Base-by-base conservation (phyloP, 2,113 vertebrate species). In the Laterallus jamaicensis region DNA sequence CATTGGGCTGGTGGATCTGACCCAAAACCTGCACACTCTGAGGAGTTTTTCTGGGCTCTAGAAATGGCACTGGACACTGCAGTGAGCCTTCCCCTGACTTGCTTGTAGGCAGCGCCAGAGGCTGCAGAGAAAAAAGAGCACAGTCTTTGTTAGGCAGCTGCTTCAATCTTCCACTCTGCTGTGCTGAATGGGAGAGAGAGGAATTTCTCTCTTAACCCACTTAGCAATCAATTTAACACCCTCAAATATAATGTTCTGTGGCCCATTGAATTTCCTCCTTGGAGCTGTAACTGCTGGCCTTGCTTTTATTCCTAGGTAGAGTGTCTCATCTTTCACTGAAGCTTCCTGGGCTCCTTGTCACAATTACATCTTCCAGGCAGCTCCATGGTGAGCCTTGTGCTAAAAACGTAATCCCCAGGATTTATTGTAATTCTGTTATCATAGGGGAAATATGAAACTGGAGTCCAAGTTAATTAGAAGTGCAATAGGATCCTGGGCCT, bases 391-490 rank as follows among this genome's bases (percentile, higher is more conserved):
- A 94, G 56, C 42, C 32, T 86, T 4, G 3, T 76, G 60, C 77
- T 82, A 69, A 71, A 91, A 80, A 58, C 3, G 1, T 84, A 91
- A 55, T 79, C 54, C 26, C 62, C 54, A 60, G 54, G 54, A 82
- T 95, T 94, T 94, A 60, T 37, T 75, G 26, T 28, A 87, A 91
- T 73, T 35, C 74, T 76, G 21, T 66, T 79, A 59, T 40, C 86
- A 62, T 11, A 76, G 50, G 22, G 18, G 35, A 88, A 86, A 84
- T 86, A 69, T 24, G 62, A 92, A 81, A 84, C 6, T 4, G 1
- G 13, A 76, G n/a, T 71, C 74, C 52, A 66, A 66, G 59, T 93
- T 91, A 96, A 91, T 96, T 86, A 93, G 74, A 92, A 71, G 19
- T 1, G 2, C 0, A 2, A 76, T 26, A 79, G 67, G 50, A 79